Conservation (phyloP, 2,888 invertebrate species). For the Tetrapedia diversipes region DNA sequence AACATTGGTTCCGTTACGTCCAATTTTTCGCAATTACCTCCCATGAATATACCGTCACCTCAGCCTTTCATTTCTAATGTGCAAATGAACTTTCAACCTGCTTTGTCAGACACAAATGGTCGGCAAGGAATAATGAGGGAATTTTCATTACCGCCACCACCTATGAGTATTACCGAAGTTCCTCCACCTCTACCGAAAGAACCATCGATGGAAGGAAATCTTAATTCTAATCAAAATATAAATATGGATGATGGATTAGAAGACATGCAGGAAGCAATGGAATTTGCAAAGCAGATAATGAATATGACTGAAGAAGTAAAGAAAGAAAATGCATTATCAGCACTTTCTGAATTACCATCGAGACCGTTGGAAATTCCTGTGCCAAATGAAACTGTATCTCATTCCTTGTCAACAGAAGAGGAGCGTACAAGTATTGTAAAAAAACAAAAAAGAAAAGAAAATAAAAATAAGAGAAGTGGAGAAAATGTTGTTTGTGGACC, state of each 20-base stretch:
- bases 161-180: slow-evolving; percentile 12
- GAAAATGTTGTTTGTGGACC: slow-evolving; percentile 6
- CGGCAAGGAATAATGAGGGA: slow-evolving; percentile 29
- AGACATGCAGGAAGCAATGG: slow-evolving; percentile 80
- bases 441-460: slow-evolving; percentile 33
- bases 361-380: slow-evolving; percentile 29
- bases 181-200: slow-evolving; percentile 29
- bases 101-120: slow-evolving; percentile 15
- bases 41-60: slow-evolving; percentile 24
- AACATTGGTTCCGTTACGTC: slow-evolving; percentile 10
- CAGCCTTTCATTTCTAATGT: slow-evolving; percentile 31
- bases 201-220: neutral
- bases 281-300: slow-evolving; percentile 78
- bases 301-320: slow-evolving; percentile 67
- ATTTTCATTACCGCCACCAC: slow-evolving; percentile 43
- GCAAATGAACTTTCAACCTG: slow-evolving; percentile 37
- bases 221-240: neutral
- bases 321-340: neutral
- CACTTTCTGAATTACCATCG: neutral
- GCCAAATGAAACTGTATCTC: slow-evolving; percentile 5
- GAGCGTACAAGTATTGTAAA: neutral
- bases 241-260: slow-evolving; percentile 72
- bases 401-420: neutral
- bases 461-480: slow-evolving; percentile 18
- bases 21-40: slow-evolving; percentile 35